Base-by-base conservation (phyloP, 2,113 vertebrate species). In the Ceuthmochares aereus region DNA sequence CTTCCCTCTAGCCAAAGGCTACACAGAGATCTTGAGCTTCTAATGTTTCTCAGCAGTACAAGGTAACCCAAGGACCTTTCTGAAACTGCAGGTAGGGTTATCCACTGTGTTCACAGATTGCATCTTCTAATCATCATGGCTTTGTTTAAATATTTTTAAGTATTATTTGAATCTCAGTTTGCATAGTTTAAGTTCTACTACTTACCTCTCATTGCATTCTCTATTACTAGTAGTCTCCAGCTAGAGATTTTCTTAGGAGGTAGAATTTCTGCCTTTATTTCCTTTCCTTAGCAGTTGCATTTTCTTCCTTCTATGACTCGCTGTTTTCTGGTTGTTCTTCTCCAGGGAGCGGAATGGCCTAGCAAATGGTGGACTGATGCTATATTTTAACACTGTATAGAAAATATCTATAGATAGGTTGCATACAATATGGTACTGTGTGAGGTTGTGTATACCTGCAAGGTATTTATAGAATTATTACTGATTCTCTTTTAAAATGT, bases 101-200 rank as follows among this genome's bases (percentile, higher is more conserved):
- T 6, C 4, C 34, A 15, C 9, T 0, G 0, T 45, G 45, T 25
- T 55, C 34, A 70, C 27, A 58, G 25, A 12, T 16, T 9, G 11
- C 9, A 4, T 12, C 91, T 79, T 18, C 56, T 49, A 45, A 52
- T 36, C 3, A 9, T 34, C 70, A 25, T 32, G 36, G 18, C 10
- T 56, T 77, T 66, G 12, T 9, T n/a, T 60, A 75, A 76, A 30
- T 66, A 54, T 49, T 47, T 89, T 7, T 55, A 56, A 37, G 20
- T 40, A 34, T n/a, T 66, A 32, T 68, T 87, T 68, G 27, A 69
- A 54, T 14, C 23, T 86, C n/a, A 47, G 30, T 90, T 69, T 63
- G 5, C 8, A 29, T 4, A 58, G 4, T 69, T 74, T 49, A 29
- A 34, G 14, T 45, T 70, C 45, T 54, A 30, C 14, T 51, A 9